Evolutionary conservation across 2,888 invertebrate genomes (phyloP).

Genomic region (Mechanitis mazaeus): DNA sequence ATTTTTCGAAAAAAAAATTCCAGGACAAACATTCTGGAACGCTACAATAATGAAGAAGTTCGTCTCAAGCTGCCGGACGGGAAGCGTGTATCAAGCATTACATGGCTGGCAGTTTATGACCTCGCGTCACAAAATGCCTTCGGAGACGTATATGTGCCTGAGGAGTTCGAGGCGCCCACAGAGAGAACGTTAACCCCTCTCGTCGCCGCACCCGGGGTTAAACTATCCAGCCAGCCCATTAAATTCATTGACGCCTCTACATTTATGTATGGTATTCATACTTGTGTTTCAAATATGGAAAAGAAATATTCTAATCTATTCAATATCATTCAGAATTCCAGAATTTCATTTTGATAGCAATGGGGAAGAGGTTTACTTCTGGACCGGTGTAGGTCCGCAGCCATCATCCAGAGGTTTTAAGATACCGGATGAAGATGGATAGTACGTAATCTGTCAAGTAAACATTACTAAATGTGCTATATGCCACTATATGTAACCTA

Average conservation of each 20-base stretch:
- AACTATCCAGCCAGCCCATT: slow-evolving; percentile 82
- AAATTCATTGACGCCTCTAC: slow-evolving; percentile 89
- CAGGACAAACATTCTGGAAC: slow-evolving; percentile 89
- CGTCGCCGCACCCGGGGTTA: slow-evolving; percentile 43
- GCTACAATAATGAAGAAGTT: slow-evolving; percentile 91
- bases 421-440: slow-evolving; percentile 94
- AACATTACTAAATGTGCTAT: neutral
- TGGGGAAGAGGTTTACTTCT: slow-evolving; percentile 88
- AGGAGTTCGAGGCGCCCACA: slow-evolving; percentile 91
- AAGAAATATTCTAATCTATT: too few species aligned
- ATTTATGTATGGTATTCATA: slow-evolving; percentile 61
- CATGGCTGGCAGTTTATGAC: slow-evolving; percentile 94
- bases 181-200: slow-evolving; percentile 72
- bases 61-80: slow-evolving; percentile 88
- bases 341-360: slow-evolving; percentile 87
- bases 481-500: too few species aligned
- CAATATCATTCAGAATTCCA: slow-evolving; percentile 71
- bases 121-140: slow-evolving; percentile 90
- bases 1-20: slow-evolving; percentile 1
- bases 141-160: slow-evolving; percentile 92
- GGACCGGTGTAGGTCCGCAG: slow-evolving; percentile 92
- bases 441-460: slow-evolving; percentile 79
- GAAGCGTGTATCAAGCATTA: slow-evolving; percentile 90
- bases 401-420: slow-evolving; percentile 87
- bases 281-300: too few species aligned